A percentile compares a stretch with the other conserved stretches of the same genome.
phyloP scores from a whole-genome alignment of 1,140 invertebrate genomes.

The Procambarus clarkii region DNA sequence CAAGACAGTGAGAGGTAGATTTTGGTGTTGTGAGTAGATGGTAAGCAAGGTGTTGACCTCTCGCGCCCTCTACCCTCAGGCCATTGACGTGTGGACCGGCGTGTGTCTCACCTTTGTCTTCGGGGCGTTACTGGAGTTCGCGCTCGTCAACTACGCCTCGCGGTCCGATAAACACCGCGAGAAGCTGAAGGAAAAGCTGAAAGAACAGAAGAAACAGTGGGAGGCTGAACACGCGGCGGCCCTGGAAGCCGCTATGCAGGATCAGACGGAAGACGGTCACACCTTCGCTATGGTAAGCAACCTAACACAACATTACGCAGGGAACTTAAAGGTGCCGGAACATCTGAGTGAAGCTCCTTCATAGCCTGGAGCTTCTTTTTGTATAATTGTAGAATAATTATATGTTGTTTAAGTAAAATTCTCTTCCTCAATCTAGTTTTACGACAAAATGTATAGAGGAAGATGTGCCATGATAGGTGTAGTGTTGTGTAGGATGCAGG shows the following conservation, averaged over 20 bases:
- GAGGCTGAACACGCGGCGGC: constrained; percentile 81
- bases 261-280: constrained; percentile 83
- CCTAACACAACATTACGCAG: too few relatives aligned
- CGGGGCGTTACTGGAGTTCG: constrained; percentile 79
- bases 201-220: constrained; percentile 83
- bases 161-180: constrained; percentile 76
- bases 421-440: too few relatives aligned
- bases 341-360: neutral
- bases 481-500: too few relatives aligned
- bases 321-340: neutral
- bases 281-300: constrained; percentile 88
- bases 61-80: constrained; percentile 67
- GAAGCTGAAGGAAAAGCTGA: constrained; percentile 84
- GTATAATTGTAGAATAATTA: too few relatives aligned
- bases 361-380: too few relatives aligned
- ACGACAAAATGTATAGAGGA: too few relatives aligned
- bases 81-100: constrained; percentile 83
- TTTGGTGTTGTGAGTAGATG: neutral
- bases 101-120: constrained; percentile 80
- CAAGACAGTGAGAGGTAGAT: neutral
- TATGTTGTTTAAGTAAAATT: too few relatives aligned
- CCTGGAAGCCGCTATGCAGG: constrained; percentile 86
- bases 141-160: constrained; percentile 80
- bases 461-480: too few relatives aligned
- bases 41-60: neutral